A percentile compares a stretch with the other conserved stretches of the same genome.
These are phyloP conservation scores for Haliclona indistincta DNA, from an alignment of 37 sponge, comb jelly and placozoan species.

Conservation along the genomic window DNA sequence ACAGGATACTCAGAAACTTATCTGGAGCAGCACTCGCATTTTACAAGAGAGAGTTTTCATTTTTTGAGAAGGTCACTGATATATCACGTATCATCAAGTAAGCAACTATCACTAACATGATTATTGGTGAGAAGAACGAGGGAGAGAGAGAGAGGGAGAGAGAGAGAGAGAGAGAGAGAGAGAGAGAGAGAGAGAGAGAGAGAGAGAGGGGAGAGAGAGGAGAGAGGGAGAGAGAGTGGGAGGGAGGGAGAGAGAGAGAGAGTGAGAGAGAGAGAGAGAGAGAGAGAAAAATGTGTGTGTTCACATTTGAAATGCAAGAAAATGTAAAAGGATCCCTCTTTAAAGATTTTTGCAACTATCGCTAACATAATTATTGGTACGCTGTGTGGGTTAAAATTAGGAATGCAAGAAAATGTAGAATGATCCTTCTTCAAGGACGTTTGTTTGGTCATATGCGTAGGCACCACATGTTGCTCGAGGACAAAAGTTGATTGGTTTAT, in stretches of 20 bases:
- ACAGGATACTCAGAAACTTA: conserved; percentile 69
- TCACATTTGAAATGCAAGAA: neutral
- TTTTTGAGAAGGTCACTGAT: conserved; percentile 93
- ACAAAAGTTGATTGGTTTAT: too few relatives aligned
- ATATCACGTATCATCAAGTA: conserved; percentile 90
- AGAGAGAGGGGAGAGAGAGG: neutral
- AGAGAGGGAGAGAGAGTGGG: too few relatives aligned
- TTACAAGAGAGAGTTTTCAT: conserved; percentile 90
- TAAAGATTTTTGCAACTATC: too few relatives aligned
- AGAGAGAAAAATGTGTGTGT: neutral
- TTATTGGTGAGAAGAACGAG: too few relatives aligned
- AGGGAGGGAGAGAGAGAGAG: neutral
- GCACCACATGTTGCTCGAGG: too few relatives aligned
- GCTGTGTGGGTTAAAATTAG: neutral
- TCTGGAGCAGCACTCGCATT: conserved; percentile 82
- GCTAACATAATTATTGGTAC: too few relatives aligned
- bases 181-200: neutral
- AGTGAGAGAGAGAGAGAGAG: neutral
- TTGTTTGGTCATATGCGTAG: too few relatives aligned
- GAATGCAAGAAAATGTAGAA: neutral
- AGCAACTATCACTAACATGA: too few relatives aligned
- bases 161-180: neutral
- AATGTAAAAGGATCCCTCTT: too few relatives aligned
- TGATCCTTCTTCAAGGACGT: too few relatives aligned
- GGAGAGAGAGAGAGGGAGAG: neutral